Conservation (phyloP, 1,140 invertebrate species). For the Oscheius sp. region DNA sequence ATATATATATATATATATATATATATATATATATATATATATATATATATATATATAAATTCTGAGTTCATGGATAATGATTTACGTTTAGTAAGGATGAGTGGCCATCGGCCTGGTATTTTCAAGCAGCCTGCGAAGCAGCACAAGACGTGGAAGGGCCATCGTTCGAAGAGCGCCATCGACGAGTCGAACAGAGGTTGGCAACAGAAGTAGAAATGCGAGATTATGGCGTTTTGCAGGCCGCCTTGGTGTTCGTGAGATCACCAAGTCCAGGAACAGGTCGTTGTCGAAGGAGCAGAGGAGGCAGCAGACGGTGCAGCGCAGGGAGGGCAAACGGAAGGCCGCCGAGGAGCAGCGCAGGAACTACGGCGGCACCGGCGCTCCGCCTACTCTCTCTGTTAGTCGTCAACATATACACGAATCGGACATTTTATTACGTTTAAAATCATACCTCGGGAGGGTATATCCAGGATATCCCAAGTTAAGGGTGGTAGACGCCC, state of each 20-base stretch:
- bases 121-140: slow-evolving; percentile 29
- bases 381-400: slow-evolving; percentile 2
- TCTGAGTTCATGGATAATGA: no score
- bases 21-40: no score
- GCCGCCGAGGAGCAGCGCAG: slow-evolving; percentile 12
- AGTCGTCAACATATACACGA: not conserved
- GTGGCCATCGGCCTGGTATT: slow-evolving; percentile 18
- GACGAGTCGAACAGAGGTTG: slow-evolving; percentile 19
- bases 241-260: slow-evolving; percentile 8
- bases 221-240: not conserved
- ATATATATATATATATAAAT: no score
- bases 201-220: not conserved
- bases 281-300: slow-evolving; percentile 25
- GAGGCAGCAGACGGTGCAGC: not conserved
- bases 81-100: no score
- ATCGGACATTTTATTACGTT: not conserved
- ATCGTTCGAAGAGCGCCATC: slow-evolving; percentile 27
- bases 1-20: no score
- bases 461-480: no score
- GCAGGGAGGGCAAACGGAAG: not conserved
- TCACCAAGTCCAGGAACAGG: slow-evolving; percentile 8
- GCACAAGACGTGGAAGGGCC: slow-evolving; percentile 33
- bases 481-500: no score
- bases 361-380: not conserved
- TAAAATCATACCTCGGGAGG: no score